Conservation (phyloP, 2,888 invertebrate genomes). For the Heteromurus nitidus region DNA sequence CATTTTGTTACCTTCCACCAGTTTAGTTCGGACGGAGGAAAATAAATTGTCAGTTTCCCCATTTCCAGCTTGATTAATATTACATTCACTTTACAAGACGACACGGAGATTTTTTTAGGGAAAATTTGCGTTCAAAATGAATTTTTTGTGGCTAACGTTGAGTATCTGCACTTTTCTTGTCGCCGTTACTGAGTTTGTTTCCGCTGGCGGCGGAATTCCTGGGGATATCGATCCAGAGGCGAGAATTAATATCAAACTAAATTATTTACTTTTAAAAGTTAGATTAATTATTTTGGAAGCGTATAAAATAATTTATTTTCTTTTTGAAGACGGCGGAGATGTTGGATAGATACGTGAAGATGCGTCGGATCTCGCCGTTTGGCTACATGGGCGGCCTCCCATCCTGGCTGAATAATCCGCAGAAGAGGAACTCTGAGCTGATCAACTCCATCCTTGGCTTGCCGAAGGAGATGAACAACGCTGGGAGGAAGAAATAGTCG, state of each 20-base stretch:
- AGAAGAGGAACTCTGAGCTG: constrained; percentile 79
- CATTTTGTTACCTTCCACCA: background rate
- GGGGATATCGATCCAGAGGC: constrained; percentile 47
- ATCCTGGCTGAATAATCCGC: background rate
- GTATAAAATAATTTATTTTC: background rate
- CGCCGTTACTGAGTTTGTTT: constrained; percentile 9
- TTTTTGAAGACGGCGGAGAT: constrained; percentile 45
- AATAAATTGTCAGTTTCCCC: no score
- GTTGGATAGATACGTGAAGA: constrained; percentile 45
- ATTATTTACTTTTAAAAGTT: background rate
- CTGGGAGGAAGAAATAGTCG: constrained; percentile 76
- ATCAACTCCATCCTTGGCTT: constrained; percentile 86
- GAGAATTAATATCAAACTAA: background rate
- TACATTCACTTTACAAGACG: no score
- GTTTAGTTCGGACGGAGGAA: no score
- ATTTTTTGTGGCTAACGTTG: constrained; percentile 9
- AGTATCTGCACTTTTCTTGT: constrained; percentile 13
- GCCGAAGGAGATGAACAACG: constrained; percentile 85
- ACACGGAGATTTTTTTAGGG: no score
- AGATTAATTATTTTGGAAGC: background rate
- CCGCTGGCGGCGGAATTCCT: background rate
- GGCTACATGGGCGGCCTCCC: constrained; percentile 63
- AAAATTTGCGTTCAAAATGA: constrained; percentile 28
- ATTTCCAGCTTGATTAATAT: no score
- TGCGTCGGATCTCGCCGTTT: constrained; percentile 61